Base-by-base conservation (phyloP, 2,888 invertebrate genomes). In the Luperina testacea region DNA sequence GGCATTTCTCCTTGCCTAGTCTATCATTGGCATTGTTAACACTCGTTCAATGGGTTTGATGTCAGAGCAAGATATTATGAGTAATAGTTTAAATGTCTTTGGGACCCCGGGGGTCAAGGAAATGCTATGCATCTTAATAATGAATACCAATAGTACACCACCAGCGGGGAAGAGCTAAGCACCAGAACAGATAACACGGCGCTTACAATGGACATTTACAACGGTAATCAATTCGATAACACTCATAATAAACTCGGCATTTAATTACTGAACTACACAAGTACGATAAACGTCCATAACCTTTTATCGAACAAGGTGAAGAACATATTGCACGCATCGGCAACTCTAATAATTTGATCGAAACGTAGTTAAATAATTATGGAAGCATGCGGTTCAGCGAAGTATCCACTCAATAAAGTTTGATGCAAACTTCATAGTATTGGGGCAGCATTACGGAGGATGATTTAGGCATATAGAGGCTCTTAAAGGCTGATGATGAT, bases 261-360 rank as follows among this genome's bases (percentile, higher is more conserved):
- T 65, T 32, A 17, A 59, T 65, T 17, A 69, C 17, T 38, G 27
- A 48, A 61, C 27, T 38, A 15, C 61, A 38, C 57, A 61, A 13
- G 38, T 64, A 15, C 38, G 11, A 7, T 81, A 73, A 82, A 61
- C 48, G 79, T 57, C 61, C 65, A 13, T 82, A 84, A 80, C 73
- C 82, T 82, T 77, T 77, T 32, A 8, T 13, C 17, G 42, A 74
- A 65, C 72, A 84, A 82, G 84, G 82, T 79, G 82, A 84, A 82
- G 82, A 73, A 11, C 53, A 20, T 8, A 48, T 1, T 7, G 65
- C 24, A 71, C 73, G 84, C 82, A 59, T 80, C 80, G 45, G 4
- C 38, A 38, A 32, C 5, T 63, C 24, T 5, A 51, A 48, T 74
- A 64, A 84, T 84, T 83, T 59, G 42, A 51, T 57, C 27, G 38